Evolutionary conservation across 2,113 vertebrate species (phyloP), one percentile per base, ranked within the genome.

Genomic region (Oryzias woworae): DNA sequence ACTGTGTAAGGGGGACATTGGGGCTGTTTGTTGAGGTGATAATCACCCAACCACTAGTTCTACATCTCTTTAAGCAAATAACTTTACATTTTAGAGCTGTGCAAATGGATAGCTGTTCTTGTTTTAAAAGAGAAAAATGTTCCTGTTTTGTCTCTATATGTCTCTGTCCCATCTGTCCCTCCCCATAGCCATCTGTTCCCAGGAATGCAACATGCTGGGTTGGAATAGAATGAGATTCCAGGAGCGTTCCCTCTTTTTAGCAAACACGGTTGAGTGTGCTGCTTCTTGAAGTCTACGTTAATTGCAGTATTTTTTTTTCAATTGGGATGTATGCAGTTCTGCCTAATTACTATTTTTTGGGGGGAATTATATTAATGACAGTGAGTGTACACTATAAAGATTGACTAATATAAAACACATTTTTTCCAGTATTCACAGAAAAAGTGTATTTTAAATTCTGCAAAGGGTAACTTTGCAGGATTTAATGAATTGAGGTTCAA

Each of bases 151-250:
- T 52, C 55, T 71, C 68, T 73, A 66, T 84, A 74, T 49, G 58
- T 78, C 28, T 77, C 57, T 20, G 57, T 77, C 73, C 87, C 83
- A 81, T 86, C 83, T 90, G 86, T 74, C 76, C 71, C 77, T 71
- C 59, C 53, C 57, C 66, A 55, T 54, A 76, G 78, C 87, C 87
- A 90, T 89, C 81, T 88, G 86, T 71, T 74, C 71, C 72, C 66
- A 83, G 72, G 83, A 87, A 85, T 82, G 85, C 56, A 68, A 52
- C 85, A 75, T 69, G 83, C 87, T 85, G 81, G 28, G 80, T 66
- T 70, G 47, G 59, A 78, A 73, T 52, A 73, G 74, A 62, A 77
- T 66, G 48, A 52, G 12, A 18, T 65, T 87, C 73, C 48, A 79
- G 63, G 36, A 81, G 69, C 73, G 58, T 86, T 62, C 69, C 50